Evolutionary conservation across 1,140 invertebrate species (phyloP), one percentile per base, ranked within the genome.

Genomic region (Papilio machaon): DNA sequence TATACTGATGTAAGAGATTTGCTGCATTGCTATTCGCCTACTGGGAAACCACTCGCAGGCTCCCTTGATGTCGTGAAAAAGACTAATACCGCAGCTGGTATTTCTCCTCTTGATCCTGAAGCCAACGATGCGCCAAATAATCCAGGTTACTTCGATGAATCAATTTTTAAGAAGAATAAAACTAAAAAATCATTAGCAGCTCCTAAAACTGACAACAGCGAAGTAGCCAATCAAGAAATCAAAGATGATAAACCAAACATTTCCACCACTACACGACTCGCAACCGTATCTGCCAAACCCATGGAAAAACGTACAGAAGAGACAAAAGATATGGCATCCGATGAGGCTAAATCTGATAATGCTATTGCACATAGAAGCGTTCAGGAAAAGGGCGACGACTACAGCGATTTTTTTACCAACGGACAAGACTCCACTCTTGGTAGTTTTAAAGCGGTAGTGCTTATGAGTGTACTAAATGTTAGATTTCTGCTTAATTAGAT

Each of bases 271-370:
- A 91, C 85, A 64, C 85, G 88, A 43, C 80, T 94, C 11, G 91
- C 88, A 54, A 93, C 92, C 23, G 93, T 93, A 30, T 93, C 92
- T 64, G 91, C 90, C 46, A 94, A 93, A 73, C 92, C 92, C 0
- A 73, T 90, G n/a, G 84, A 89, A 23, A 86, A 88, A 77, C 83
- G 86, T 82, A 78, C n/a, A 30, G 82, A 84, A 60, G 84, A 89
- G 35, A 87, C 91, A 76, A 86, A 84, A 0, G 85, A 89, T 0
- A 94, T 93, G 91, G 88, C 92, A 0, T 90, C 92, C 0, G 93
- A 92, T 84, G 90, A 94, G 82, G 92, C 88, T 0, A 89, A 89
- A 81, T 89, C 91, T 8, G 91, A 92, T 58, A 87, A 88, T 83
- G 85, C 90, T 17, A 92, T 92, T 79, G 87, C 91, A 4, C 90